Evolutionary conservation across 1,140 invertebrate genomes (phyloP).

Genomic region (Drosophila obscura): DNA sequence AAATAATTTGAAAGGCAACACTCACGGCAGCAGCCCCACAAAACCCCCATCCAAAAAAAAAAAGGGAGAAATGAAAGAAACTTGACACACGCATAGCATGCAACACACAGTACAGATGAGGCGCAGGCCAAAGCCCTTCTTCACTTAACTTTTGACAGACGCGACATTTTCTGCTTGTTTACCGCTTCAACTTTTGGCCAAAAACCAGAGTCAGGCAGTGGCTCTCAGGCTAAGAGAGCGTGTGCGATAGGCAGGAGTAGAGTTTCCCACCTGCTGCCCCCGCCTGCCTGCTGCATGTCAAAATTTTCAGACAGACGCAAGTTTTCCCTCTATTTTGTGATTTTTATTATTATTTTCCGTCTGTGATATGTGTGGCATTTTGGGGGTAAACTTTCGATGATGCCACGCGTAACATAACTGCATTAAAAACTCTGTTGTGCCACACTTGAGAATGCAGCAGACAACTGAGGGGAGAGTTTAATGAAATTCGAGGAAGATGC

Average conservation of each 20-base stretch:
- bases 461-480: constrained; percentile 8
- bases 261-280: constrained; percentile 1
- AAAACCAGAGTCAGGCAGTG: constrained; percentile 21
- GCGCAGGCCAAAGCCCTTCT: constrained; percentile 29
- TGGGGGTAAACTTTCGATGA: constrained; percentile 47
- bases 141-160: constrained; percentile 63
- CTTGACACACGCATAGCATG: too few relatives aligned
- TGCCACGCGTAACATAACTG: constrained; percentile 25
- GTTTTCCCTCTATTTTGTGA: constrained; percentile 32
- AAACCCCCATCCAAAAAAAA: background rate
- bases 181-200: constrained; percentile 68
- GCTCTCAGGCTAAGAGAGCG: too few relatives aligned
- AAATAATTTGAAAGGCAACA: constrained; percentile 76
- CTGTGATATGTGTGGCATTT: constrained; percentile 41
- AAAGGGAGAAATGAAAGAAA: constrained; percentile 1
- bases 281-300: constrained; percentile 53
- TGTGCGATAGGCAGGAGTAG: background rate
- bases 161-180: constrained; percentile 80
- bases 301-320: constrained; percentile 43
- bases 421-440: constrained; percentile 44
- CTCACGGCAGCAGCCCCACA: constrained; percentile 18
- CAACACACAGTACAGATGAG: constrained; percentile 35
- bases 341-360: constrained; percentile 23
- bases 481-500: constrained; percentile 22
- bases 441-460: constrained; percentile 6